These are phyloP conservation scores for Caenorhabditis panamensis DNA, from an alignment of 2,888 invertebrate species.

Conservation along the genomic window DNA sequence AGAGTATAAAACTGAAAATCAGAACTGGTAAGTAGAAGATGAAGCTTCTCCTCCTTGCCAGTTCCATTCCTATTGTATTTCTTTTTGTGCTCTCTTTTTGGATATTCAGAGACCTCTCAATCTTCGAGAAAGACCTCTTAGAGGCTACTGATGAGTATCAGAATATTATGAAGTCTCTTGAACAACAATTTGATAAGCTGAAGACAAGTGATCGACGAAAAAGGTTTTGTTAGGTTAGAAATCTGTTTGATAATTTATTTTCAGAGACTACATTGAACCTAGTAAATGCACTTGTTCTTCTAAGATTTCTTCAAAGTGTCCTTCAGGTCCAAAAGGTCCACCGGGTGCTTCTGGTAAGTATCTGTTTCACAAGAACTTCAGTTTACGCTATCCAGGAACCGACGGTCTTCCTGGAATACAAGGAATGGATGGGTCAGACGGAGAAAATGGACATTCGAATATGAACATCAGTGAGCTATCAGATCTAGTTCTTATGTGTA, in stretches of 20 bases:
- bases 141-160: constrained; percentile 14
- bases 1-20: constrained; percentile 7
- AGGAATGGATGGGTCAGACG: constrained; percentile 15
- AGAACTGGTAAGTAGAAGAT: not conserved
- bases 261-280: not conserved
- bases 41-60: constrained; percentile 1
- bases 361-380: not conserved
- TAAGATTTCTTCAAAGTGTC: constrained; percentile 16
- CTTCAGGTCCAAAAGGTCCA: constrained; percentile 16
- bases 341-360: constrained; percentile 16
- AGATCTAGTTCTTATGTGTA: not conserved
- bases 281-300: constrained; percentile 36
- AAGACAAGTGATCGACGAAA: constrained; percentile 1
- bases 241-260: not conserved
- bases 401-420: constrained; percentile 18
- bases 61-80: not conserved
- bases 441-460: constrained; percentile 12
- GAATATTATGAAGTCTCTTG: constrained; percentile 1
- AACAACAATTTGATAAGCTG: not conserved
- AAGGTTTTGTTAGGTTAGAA: constrained; percentile 4
- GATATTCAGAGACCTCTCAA: constrained; percentile 9
- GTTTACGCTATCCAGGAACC: constrained; percentile 1
- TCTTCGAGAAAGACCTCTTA: constrained; percentile 1
- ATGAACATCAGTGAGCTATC: constrained; percentile 22
- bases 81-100: not conserved